Base-by-base conservation (phyloP, 1,140 invertebrate species). In the Leguminivora glycinivorella region DNA sequence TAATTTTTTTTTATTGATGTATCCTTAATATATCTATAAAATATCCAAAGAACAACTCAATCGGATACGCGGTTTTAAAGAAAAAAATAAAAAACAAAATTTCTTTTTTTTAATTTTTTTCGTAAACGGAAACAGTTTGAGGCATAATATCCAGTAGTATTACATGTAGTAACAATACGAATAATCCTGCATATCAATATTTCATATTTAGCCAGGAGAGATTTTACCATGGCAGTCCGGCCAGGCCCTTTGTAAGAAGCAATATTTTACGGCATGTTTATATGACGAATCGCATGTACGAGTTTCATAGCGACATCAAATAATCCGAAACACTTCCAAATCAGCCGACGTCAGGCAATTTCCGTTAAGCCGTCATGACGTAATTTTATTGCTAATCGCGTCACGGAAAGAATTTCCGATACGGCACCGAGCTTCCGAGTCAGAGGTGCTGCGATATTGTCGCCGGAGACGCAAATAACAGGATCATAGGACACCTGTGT, bases 361-460 rank as follows among this genome's bases (percentile, higher is more conserved):
- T 88, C 83, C 83, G 78, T 81, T 80, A 79, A 72, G 72, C 77
- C 70, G 75, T 75, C 78, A 78, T 73, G 74, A 82, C 83, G 80
- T 77, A 83, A 82, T 73, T 86, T 88, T 87, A 85, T 85, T 87
- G 75, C 78, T 82, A 82, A 83, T 83, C 79, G 81, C 80, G 83
- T 84, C 79, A 85, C 78, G 79, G 83, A 85, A 83, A 84, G 79
- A 87, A 84, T 84, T 84, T 87, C 81, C 81, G 80, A 83, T 82
- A 82, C 80, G 77, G 78, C 81, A 79, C 79, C 72, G 80, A 80
- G 76, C 77, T 81, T 78, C 58, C 67, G 75, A 78, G 76, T 78
- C 77, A 76, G 76, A 82, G 80, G 80, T 81, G 79, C 75, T 78
- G 74, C 72, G 80, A 80, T 81, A 80, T 81, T 77, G 78, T 80